Percentiles rank a stretch among this genome's conserved stretches.
phyloP scores from a whole-genome alignment of 2,888 invertebrate species.

The Chymomyza amoena region DNA sequence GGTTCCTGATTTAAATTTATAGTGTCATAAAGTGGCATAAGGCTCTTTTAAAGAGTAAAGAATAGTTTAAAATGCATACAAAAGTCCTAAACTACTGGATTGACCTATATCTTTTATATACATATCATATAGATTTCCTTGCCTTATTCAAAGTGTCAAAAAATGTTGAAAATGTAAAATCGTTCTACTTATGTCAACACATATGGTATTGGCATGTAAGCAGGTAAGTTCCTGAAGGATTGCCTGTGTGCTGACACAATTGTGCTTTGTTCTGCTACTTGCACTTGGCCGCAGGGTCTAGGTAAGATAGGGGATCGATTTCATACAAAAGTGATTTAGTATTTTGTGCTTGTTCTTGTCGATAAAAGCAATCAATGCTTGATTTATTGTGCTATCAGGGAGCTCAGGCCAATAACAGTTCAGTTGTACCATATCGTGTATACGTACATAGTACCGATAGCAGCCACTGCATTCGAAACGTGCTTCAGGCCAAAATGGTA shows the following conservation, averaged over 20 bases:
- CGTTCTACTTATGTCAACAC: too few species aligned
- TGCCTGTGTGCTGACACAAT: background rate
- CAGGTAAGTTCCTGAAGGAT: too few species aligned
- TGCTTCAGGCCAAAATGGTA: background rate
- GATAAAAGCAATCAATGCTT: constrained; percentile 52
- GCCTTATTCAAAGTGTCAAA: too few species aligned
- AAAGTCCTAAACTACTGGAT: too few species aligned
- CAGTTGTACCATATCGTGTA: background rate
- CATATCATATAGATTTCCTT: too few species aligned
- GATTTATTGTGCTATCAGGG: constrained; percentile 53
- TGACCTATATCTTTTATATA: too few species aligned
- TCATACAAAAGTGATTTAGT: constrained; percentile 42
- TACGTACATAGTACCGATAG: background rate
- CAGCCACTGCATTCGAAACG: constrained; percentile 13
- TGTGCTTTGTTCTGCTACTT: constrained; percentile 1
- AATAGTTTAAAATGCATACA: too few species aligned
- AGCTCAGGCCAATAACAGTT: background rate
- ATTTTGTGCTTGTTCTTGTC: constrained; percentile 39
- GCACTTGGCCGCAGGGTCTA: background rate
- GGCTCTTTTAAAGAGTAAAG: too few species aligned
- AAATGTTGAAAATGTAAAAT: too few species aligned
- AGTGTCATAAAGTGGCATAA: too few species aligned
- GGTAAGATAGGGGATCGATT: background rate
- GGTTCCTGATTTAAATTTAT: too few species aligned
- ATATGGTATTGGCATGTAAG: too few species aligned